Evolutionary conservation across 2,888 invertebrate species (phyloP).

Genomic region (Ophonus ardosiacus): DNA sequence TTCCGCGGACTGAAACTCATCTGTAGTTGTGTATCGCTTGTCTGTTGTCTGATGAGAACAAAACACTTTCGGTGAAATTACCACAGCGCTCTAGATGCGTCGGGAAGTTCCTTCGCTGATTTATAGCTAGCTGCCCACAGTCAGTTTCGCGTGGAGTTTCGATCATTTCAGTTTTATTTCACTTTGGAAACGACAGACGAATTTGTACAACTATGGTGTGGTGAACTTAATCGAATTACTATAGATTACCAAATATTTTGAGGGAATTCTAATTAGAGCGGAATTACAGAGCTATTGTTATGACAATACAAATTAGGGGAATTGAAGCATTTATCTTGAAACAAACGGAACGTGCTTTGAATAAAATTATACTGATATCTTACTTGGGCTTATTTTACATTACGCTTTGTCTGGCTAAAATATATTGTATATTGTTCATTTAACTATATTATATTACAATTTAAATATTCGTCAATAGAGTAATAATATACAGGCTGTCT

Average conservation of each 20-base stretch:
- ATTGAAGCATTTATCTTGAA: background rate
- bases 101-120: conserved; percentile 30
- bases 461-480: too few relatives aligned
- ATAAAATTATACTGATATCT: background rate
- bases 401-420: too few relatives aligned
- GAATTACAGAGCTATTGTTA: background rate
- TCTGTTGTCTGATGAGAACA: conserved; percentile 58
- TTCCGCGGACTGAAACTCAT: conserved; percentile 48
- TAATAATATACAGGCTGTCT: too few relatives aligned
- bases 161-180: conserved; percentile 19
- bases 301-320: background rate
- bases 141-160: background rate
- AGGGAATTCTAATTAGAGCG: background rate
- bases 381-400: too few relatives aligned
- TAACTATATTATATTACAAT: too few relatives aligned
- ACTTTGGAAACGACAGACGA: background rate
- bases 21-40: conserved; percentile 51
- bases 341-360: background rate
- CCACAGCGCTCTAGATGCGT: conserved; percentile 32
- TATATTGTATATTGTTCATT: too few relatives aligned
- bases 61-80: conserved; percentile 56
- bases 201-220: background rate
- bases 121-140: conserved; percentile 31
- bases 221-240: background rate
- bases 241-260: background rate